Evolutionary conservation across 2,888 invertebrate genomes (phyloP).

Genomic region (Alentia gelatinosa): DNA sequence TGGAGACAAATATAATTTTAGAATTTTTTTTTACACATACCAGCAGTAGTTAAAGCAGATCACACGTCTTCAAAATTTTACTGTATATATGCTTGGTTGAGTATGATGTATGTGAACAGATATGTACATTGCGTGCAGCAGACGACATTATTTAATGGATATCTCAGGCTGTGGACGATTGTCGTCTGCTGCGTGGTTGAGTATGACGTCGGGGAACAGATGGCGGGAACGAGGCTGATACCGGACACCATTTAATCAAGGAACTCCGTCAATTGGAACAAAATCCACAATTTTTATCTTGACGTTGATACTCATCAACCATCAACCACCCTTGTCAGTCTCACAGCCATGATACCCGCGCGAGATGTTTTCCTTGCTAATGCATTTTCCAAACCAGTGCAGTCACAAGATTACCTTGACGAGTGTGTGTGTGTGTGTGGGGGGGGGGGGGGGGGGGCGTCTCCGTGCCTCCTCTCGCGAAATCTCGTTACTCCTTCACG

Average conservation of each 20-base stretch:
- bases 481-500: not conserved
- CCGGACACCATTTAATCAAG: constrained; percentile 16
- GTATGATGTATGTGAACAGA: no score
- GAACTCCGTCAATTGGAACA: not conserved
- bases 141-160: no score
- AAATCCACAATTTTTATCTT: constrained; percentile 1
- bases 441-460: no score
- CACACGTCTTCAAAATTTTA: no score
- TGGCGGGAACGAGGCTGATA: not conserved
- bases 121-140: no score
- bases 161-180: no score
- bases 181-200: not conserved
- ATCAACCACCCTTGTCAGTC: constrained; percentile 1
- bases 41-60: no score
- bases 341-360: not conserved
- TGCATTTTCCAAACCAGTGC: constrained; percentile 40
- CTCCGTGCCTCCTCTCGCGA: not conserved
- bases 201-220: not conserved
- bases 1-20: no score
- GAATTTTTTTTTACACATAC: no score
- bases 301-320: not conserved
- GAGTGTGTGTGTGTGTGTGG: no score
- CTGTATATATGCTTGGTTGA: no score
- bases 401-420: not conserved
- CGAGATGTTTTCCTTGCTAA: not conserved